Evolutionary conservation across 2,888 invertebrate species (phyloP).

Genomic region (Drosophila sordidula): DNA sequence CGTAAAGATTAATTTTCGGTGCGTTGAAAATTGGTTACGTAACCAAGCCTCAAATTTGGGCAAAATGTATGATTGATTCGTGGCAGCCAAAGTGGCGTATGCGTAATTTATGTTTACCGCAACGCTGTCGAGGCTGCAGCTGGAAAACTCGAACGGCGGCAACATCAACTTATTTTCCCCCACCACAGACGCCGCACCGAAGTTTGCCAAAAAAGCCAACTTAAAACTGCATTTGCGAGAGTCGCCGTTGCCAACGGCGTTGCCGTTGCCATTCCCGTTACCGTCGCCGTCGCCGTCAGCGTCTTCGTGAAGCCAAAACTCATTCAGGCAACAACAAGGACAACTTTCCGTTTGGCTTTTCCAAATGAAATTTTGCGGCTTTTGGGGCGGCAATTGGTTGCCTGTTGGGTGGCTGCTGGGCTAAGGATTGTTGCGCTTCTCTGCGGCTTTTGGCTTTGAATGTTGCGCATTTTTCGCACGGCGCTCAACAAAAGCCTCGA

Average conservation of each 20-base stretch:
- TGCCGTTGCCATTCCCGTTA: not conserved
- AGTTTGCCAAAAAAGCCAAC: slow-evolving; percentile 23
- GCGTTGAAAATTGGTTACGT: not conserved
- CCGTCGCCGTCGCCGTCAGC: not conserved
- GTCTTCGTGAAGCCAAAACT: slow-evolving; percentile 35
- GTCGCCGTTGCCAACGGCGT: slow-evolving; percentile 1
- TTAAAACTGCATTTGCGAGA: slow-evolving; percentile 21
- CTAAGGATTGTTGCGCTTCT: slow-evolving; percentile 39
- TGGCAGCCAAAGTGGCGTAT: slow-evolving; percentile 29
- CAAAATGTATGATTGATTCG: slow-evolving; percentile 33
- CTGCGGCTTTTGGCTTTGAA: slow-evolving; percentile 48
- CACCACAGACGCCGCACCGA: slow-evolving; percentile 21
- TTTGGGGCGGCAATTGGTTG: slow-evolving; percentile 42
- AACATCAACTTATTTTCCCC: slow-evolving; percentile 27
- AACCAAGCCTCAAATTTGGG: not conserved
- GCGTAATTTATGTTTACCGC: slow-evolving; percentile 42
- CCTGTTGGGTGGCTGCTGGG: slow-evolving; percentile 3
- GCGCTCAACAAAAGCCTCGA: slow-evolving; percentile 32
- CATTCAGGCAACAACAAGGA: slow-evolving; percentile 36
- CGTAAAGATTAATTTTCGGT: not conserved
- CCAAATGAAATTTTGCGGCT: slow-evolving; percentile 69
- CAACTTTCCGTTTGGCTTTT: slow-evolving; percentile 62
- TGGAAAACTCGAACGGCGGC: slow-evolving; percentile 11
- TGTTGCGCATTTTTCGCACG: slow-evolving; percentile 46
- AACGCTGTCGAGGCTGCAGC: slow-evolving; percentile 17